Evolutionary conservation across 2,888 invertebrate species (phyloP), one percentile per base, ranked within the genome.

Genomic region (Troilus luridus): DNA sequence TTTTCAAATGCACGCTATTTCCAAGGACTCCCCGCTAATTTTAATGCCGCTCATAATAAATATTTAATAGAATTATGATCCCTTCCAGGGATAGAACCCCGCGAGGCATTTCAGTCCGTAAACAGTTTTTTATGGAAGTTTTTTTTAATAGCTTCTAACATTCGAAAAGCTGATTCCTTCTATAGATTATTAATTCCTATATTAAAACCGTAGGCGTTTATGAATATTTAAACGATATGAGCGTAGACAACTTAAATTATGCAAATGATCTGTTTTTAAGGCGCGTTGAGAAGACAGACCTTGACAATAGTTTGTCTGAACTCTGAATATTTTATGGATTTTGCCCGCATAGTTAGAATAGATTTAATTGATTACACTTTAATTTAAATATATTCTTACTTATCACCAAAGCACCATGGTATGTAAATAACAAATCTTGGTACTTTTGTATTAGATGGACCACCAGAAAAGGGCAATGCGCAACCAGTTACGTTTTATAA

Each of bases 181-280:
- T n/a, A 11, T 1, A n/a, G 56, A 58, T 56, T 56, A 85, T 85
- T 85, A n/a, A 85, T 85, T 85, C 56, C 54, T 1, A 56, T 58
- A 58, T 58, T 58, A 12, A 56, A 54, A 10, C n/a, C 21, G 85
- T 85, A 58, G 85, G 85, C 41, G 85, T 85, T 85, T 85, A 85
- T 85, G 85, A 85, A 85, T 85, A 85, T 85, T 54, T 85, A 85
- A 85, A 58, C n/a, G 41, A 85, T 21, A 85, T 56, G 3, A n/a
- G 56, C 41, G 19, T 56, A 85, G 85, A 85, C 85, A 56, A 85
- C n/a, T 85, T 56, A 85, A 12, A 85, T 85, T 85, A 85, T 85
- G 85, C 5, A n/a, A 85, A 85, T 85, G n/a, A 56, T 77, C 17
- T 77, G 8, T 77, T 41, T 77, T 77, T 41, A 17, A 41, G 17